Base-by-base conservation (phyloP, 1,140 invertebrate species). In the Leguminivora glycinivorella region DNA sequence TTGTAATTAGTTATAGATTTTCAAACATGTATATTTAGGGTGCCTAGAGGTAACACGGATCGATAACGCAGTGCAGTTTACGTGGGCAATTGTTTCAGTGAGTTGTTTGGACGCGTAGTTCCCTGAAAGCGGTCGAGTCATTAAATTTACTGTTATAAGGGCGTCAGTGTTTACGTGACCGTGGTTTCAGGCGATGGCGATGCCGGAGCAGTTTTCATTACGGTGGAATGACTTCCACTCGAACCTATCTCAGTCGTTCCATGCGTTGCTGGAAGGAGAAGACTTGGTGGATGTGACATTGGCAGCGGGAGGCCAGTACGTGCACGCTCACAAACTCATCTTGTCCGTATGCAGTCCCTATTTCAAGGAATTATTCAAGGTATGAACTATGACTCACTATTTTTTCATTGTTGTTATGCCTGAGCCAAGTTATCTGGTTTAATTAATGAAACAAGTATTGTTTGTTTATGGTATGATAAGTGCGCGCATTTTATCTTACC, bases 181-280 rank as follows among this genome's bases (percentile, higher is more conserved):
- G 73, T 70, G 17, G 75, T 81, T 82, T 77, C 80, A 75, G 80
- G 74, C 70, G 75, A 91, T 91, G 89, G 85, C 88, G 78, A 83
- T 89, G 79, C 81, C 88, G 34, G 91, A 97, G 92, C 95, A 96
- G 88, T 97, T 96, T 93, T 96, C 95, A 88, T 93, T 96, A 83
- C 93, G 95, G 87, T 97, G 96, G 96, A 96, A 96, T 92, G 96
- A 96, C 89, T 96, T 96, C 93, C 95, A 96, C 84, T 94, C 94
- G 72, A 96, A 96, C 84, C 94, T 96, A 78, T 94, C 94, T 68
- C 93, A 93, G 83, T 94, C 94, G 76, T 94, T 95, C 83, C 93
- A 95, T 86, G 93, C 93, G 68, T 90, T 95, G 72, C 84, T 92
- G 81, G 94, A 94, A 84, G 93, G 94, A 80, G 94, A 94, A 85